Evolutionary conservation across 2,888 invertebrate genomes (phyloP).

Genomic region (Cryptocephalus moraei): DNA sequence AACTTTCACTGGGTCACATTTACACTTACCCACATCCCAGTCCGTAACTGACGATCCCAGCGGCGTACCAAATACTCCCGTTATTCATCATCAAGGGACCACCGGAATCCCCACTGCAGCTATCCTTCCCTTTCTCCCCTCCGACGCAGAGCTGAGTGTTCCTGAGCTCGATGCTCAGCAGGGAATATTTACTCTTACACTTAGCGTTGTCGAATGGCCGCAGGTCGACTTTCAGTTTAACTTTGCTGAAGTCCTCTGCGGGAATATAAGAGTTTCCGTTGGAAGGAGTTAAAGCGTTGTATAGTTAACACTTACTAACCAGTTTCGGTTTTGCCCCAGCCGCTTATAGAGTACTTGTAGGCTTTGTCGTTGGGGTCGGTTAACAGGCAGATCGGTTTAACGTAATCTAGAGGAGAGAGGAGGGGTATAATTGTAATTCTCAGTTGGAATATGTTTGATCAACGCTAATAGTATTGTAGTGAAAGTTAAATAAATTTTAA

Average conservation of each 20-base stretch:
- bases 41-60: constrained; percentile 62
- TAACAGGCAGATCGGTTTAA: constrained; percentile 32
- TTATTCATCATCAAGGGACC: constrained; percentile 59
- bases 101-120: constrained; percentile 72
- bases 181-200: constrained; percentile 44
- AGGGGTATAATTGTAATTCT: no score
- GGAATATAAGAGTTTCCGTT: no score
- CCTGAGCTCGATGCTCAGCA: constrained; percentile 40
- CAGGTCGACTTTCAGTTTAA: constrained; percentile 54
- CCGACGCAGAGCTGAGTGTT: constrained; percentile 64
- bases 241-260: constrained; percentile 25
- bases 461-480: no score
- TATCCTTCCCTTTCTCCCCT: constrained; percentile 55
- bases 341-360: constrained; percentile 33
- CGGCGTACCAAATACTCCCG: constrained; percentile 35
- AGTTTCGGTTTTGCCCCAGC: constrained; percentile 44
- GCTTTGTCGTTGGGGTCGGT: constrained; percentile 6
- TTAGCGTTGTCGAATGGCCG: constrained; percentile 44
- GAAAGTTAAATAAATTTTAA: no score
- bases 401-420: constrained; percentile 2
- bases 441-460: no score
- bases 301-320: constrained; percentile 13
- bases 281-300: background rate
- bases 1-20: background rate
- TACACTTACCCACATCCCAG: constrained; percentile 44